Evolutionary conservation across 2,888 invertebrate species (phyloP), one percentile per base, ranked within the genome.

Genomic region (Diogma glabrata): DNA sequence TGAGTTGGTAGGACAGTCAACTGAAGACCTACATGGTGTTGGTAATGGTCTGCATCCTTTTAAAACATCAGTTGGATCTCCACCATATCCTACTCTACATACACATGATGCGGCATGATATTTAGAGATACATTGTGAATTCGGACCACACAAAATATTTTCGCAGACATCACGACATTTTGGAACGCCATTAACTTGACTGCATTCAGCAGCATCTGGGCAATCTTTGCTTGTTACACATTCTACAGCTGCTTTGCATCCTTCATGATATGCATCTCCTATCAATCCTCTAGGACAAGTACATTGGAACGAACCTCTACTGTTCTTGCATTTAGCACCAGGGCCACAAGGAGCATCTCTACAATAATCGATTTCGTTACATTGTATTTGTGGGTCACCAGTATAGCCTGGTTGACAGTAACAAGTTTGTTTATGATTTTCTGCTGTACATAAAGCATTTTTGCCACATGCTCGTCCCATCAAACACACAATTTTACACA

Each of bases 351-450:
- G 88, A 38, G 78, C 77, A 57, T 80, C 78, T 47, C 77, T 75
- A 62, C 91, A 92, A 67, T 83, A 87, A 68, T 91, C 85, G 50
- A 90, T 81, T 50, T 82, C 70, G 49, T 75, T 71, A 61, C 92
- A 92, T 19, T 81, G 82, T 23, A 70, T 71, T 9, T 76, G 70
- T 3, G 90, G 82, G 66, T 90, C 82, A 3, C 90, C 91, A 1
- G 87, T 87, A 61, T 79, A 90, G 1, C 91, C 91, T 10, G 91
- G 90, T 69, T 89, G 89, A 64, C 92, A 92, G 60, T 86, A 84
- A 63, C 86, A 86, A 1, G 79, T 76, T 65, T 85, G 85, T 55
- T 76, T 75, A 62, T 92, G 91, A 60, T 81, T 80, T 66, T 89
- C 87, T 2, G 89, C 84, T 1, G 88, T 84, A 63, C 92, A 92